Evolutionary conservation across 1,140 invertebrate species (phyloP).

Genomic region (Zophobas atratus): DNA sequence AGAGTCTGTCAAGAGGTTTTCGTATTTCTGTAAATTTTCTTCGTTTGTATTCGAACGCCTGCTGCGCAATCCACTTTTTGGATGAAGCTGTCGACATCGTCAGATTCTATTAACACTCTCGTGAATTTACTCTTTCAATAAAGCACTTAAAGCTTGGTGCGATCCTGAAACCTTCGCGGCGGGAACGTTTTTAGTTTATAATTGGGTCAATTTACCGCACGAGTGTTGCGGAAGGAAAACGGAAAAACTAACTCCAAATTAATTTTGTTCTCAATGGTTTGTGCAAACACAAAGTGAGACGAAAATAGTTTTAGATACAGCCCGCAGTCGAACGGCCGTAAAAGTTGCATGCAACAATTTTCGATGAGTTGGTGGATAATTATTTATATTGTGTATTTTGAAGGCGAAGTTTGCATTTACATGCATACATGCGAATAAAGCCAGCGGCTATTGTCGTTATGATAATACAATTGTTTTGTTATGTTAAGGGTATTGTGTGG

Average conservation of each 20-base stretch:
- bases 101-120: constrained; percentile 26
- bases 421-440: too few species aligned
- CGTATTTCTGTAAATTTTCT: constrained; percentile 15
- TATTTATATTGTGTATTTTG: too few species aligned
- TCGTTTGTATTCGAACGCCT: constrained; percentile 23
- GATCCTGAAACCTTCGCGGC: constrained; percentile 1
- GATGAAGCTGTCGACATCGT: constrained; percentile 26
- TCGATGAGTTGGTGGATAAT: too few species aligned
- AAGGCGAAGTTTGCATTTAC: too few species aligned
- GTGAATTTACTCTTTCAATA: constrained; percentile 25
- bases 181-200: constrained; percentile 31
- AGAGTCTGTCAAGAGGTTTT: constrained; percentile 23
- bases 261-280: neutral
- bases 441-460: too few species aligned
- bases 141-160: constrained; percentile 27
- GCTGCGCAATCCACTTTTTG: constrained; percentile 23
- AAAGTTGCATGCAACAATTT: too few species aligned
- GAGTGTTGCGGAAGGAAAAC: neutral
- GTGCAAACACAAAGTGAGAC: neutral
- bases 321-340: too few species aligned
- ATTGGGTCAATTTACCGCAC: constrained; percentile 19
- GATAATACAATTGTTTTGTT: too few species aligned
- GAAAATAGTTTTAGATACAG: too few species aligned
- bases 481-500: too few species aligned
- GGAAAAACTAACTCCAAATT: neutral